These are phyloP conservation scores for Cynodonichthys magdalenae DNA, from an alignment of 2,797 vertebrate genomes.

Conservation along the genomic window DNA sequence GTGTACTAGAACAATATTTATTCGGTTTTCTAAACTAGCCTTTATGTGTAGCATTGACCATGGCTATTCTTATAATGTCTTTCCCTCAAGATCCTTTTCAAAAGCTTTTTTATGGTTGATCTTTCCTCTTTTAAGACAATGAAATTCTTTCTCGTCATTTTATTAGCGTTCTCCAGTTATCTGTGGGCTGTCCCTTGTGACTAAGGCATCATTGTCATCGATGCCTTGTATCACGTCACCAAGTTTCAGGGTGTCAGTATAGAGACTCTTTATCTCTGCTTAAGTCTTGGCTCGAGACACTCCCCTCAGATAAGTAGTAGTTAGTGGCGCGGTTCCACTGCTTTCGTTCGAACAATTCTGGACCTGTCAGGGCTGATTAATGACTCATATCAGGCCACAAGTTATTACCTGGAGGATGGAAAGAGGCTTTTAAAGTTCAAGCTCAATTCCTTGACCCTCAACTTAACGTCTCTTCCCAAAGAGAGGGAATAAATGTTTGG, in stretches of 20 bases:
- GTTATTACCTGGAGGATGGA: slow-evolving; percentile 39
- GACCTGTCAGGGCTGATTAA: slow-evolving; percentile 25
- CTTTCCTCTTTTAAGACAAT: slow-evolving; percentile 1
- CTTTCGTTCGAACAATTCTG: slow-evolving; percentile 11
- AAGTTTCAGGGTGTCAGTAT: slow-evolving; percentile 24
- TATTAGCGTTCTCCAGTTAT: slow-evolving; percentile 28
- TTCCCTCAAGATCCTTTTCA: slow-evolving; percentile 29
- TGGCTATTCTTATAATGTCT: slow-evolving; percentile 27
- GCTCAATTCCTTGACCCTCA: slow-evolving; percentile 22
- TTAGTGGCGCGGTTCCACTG: slow-evolving; percentile 5
- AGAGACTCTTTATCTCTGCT: slow-evolving; percentile 33
- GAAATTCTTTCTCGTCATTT: slow-evolving; percentile 15
- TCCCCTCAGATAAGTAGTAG: slow-evolving; percentile 21
- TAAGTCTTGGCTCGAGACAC: slow-evolving; percentile 21
- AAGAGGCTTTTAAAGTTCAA: slow-evolving; percentile 27
- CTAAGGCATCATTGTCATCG: slow-evolving; percentile 29
- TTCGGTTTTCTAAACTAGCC: slow-evolving; percentile 25
- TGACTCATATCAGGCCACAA: slow-evolving; percentile 43
- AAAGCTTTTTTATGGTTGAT: slow-evolving; percentile 24
- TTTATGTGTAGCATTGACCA: background rate
- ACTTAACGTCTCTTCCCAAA: slow-evolving; percentile 35
- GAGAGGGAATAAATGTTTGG: slow-evolving; percentile 1
- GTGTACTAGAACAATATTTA: slow-evolving; percentile 21
- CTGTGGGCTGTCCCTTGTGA: slow-evolving; percentile 28
- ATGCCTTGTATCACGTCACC: slow-evolving; percentile 30